Base-by-base conservation (phyloP, 2,888 invertebrate genomes). In the Noctua comes region DNA sequence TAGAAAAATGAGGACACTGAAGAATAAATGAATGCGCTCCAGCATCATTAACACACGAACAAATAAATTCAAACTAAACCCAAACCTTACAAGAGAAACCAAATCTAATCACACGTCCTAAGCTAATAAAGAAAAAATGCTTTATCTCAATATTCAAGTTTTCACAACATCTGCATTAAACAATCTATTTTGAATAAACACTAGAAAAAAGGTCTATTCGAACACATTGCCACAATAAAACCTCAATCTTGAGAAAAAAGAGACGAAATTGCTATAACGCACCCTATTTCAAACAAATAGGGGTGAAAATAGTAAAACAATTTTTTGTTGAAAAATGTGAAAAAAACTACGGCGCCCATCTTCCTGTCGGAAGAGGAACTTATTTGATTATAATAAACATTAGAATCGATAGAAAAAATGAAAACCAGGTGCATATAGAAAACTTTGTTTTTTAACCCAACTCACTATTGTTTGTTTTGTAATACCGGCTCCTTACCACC, bases 341-440 rank as follows among this genome's bases (percentile, higher is more conserved):
- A 65, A 64, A 95, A 96, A 94, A 91, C 90, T 70, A 79, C 90
- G 94, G 95, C 96, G 95, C 95, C 96, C 93, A 92, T 94, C 95
- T 96, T 96, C 96, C 96, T 94, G 93, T 94, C 94, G 97, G 97
- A 96, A 96, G 93, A 95, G 94, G 95, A 96, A 96, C 96, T 94
- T 95, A 96, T 96, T 96, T 96, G 96, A 96, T 96, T 96, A 96
- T 95, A 93, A 95, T 94, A 96, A 95, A 96, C 95, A 95, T 95
- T 93, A 92, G 92, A 92, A 92, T 91, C 90, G 83, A 89, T 91
- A 90, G 93, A 95, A 95, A 95, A 96, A 93, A 88, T 73, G 88
- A 86, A 90, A 93, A 95, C 96, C 96, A 97, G 96, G 97, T 97
- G 96, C 93, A 89, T 91, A 85, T 87, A 83, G 77, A 90, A 91